A percentile compares a stretch with the other conserved stretches of the same genome.
Evolutionary conservation across 1,140 invertebrate species (phyloP).

Genomic region (Calephelis nemesis): DNA sequence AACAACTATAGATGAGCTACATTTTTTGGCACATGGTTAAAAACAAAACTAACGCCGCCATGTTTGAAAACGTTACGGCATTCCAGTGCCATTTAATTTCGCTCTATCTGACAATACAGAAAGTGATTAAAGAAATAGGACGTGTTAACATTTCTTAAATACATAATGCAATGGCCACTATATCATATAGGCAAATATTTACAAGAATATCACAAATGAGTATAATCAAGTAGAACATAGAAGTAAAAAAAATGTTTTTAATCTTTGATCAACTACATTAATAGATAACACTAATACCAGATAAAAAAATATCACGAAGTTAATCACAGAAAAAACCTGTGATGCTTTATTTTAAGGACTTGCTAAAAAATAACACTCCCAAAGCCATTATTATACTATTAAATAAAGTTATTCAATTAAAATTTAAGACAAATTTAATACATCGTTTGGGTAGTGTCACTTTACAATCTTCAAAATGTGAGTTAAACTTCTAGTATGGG

Average conservation of each 20-base stretch:
- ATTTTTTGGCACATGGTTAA: too few relatives aligned
- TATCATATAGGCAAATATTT: conserved; percentile 64
- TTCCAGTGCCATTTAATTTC: too few relatives aligned
- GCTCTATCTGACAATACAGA: conserved; percentile 31
- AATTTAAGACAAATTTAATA: too few relatives aligned
- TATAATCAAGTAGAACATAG: conserved; percentile 28
- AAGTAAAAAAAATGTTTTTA: background rate
- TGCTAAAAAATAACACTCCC: too few relatives aligned
- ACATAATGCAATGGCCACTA: conserved; percentile 61
- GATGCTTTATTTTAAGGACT: too few relatives aligned
- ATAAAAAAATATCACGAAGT: conserved; percentile 1
- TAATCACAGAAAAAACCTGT: background rate
- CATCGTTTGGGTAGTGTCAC: too few relatives aligned
- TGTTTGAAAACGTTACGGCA: background rate
- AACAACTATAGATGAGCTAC: too few relatives aligned
- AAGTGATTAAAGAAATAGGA: conserved; percentile 37
- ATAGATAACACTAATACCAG: too few relatives aligned
- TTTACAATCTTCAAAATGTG: too few relatives aligned
- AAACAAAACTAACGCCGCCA: background rate
- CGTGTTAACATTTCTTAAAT: conserved; percentile 35
- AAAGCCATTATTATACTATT: too few relatives aligned
- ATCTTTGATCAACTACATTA: background rate
- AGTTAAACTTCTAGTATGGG: too few relatives aligned
- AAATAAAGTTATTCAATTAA: too few relatives aligned
- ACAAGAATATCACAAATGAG: conserved; percentile 69